Base-by-base conservation (phyloP, 2,888 invertebrate species). In the Alsophila aescularia region DNA sequence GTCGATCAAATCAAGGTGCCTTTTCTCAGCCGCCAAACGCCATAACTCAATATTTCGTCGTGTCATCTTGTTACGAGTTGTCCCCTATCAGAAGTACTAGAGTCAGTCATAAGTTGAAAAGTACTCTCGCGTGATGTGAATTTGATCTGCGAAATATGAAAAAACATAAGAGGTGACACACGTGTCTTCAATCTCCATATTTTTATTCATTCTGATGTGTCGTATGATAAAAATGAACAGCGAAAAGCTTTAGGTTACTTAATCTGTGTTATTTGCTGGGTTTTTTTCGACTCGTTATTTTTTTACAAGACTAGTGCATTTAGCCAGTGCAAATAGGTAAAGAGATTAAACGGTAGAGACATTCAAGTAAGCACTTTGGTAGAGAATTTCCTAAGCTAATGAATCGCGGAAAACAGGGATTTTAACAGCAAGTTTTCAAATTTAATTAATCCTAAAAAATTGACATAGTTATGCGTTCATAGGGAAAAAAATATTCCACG, bases 221-320 rank as follows among this genome's bases (percentile, higher is more conserved):
- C 42, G 52, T 48, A 31, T 47, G 41, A 29, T 36, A 47, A 16
- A 45, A 47, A 40, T 29, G 21, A 21, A 35, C 12, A 45, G 27
- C 10, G 12, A n/a, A n/a, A n/a, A 5, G 51, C 32, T 50, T 31
- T n/a, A 5, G 13, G 35, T 21, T 47, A 32, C 47, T 35, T n/a
- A n/a, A n/a, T 36, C 12, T 18, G 14, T 18, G 52, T 36, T 14
- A 34, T 47, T 40, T 41, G 29, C 36, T 47, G n/a, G 10, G 24
- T 18, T 52, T 40, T 27, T 44, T 24, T 21, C 34, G 37, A 39
- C 24, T 5, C 9, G 27, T 31, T 39, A 13, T 13, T 34, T 34
- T 29, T 1, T 6, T 6, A 1, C 7, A 24, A 7, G 5, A 24
- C n/a, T n/a, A n/a, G n/a, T n/a, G n/a, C n/a, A n/a, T n/a, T n/a